Conservation (phyloP, 2,797 vertebrate genomes). For the Halcyon badia region DNA sequence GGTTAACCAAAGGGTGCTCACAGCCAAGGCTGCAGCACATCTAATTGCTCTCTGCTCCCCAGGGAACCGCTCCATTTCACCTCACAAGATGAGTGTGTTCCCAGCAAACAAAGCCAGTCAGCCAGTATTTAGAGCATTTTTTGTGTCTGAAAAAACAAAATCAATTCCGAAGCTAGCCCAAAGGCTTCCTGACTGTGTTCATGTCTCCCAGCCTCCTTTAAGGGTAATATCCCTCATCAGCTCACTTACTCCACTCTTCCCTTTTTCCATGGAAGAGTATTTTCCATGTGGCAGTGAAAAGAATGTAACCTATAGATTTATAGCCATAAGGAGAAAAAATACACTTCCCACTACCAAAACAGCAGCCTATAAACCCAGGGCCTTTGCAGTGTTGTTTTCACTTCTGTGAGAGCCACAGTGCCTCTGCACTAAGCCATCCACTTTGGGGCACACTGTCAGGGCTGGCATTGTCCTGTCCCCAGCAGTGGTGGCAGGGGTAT, state of each 20-base stretch:
- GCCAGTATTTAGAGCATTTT: neutral
- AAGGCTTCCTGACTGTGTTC: neutral
- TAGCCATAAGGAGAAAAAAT: neutral
- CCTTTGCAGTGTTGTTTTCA: neutral
- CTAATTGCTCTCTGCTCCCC: neutral
- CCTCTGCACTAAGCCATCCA: neutral
- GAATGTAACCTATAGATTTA: neutral
- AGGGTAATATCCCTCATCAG: neutral
- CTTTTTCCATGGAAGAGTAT: neutral
- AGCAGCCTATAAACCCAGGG: neutral
- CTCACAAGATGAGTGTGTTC: accelerated
- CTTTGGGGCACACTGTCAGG: accelerated
- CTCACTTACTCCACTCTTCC: neutral
- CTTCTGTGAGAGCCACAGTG: neutral
- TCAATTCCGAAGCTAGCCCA: constrained; percentile 1
- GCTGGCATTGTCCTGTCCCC: neutral
- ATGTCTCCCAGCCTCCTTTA: neutral
- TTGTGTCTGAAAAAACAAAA: neutral
- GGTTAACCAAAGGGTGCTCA: accelerated
- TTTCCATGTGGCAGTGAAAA: neutral
- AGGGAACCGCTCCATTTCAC: accelerated
- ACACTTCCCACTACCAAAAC: neutral
- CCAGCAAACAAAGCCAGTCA: neutral
- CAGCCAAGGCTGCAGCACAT: neutral
- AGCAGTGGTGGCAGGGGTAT: neutral